phyloP scores from a whole-genome alignment of 2,888 invertebrate genomes.

The Ethmia dodecea region DNA sequence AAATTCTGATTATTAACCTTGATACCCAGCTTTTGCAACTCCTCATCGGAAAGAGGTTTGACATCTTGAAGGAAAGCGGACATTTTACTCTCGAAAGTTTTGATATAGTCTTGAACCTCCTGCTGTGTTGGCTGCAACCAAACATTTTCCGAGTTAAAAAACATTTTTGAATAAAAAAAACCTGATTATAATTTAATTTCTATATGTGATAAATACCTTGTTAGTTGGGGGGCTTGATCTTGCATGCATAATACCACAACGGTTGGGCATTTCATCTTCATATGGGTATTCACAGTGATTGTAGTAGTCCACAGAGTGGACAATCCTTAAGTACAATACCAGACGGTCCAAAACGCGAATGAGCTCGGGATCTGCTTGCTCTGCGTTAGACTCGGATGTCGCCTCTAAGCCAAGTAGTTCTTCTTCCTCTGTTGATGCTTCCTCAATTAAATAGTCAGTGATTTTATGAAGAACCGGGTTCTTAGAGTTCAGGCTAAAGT shows the following conservation, averaged over 20 bases:
- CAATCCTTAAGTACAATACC: conserved; percentile 94
- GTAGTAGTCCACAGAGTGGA: conserved; percentile 99
- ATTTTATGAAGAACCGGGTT: conserved; percentile 98
- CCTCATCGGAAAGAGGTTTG: conserved; percentile 83
- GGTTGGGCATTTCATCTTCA: conserved; percentile 99
- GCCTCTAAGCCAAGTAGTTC: conserved; percentile 87
- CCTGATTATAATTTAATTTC: background rate
- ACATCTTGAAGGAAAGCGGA: conserved; percentile 90
- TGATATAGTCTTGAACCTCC: conserved; percentile 85
- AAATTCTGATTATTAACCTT: conserved; percentile 70
- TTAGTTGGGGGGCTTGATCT: conserved; percentile 91
- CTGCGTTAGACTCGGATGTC: conserved; percentile 39
- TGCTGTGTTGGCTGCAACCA: conserved; percentile 79
- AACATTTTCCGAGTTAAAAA: background rate
- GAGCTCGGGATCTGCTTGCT: conserved; percentile 58
- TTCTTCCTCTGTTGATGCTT: conserved; percentile 98
- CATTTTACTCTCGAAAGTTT: conserved; percentile 94
- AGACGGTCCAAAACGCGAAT: conserved; percentile 86
- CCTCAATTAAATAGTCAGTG: conserved; percentile 98
- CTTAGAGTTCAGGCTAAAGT: conserved; percentile 84
- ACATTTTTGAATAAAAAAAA: background rate
- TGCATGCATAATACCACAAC: conserved; percentile 98
- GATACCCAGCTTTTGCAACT: conserved; percentile 89
- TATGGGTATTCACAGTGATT: conserved; percentile 99
- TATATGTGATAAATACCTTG: conserved; percentile 74